Conservation (phyloP, 2,113 vertebrate genomes). For the Phaethon lepturus region DNA sequence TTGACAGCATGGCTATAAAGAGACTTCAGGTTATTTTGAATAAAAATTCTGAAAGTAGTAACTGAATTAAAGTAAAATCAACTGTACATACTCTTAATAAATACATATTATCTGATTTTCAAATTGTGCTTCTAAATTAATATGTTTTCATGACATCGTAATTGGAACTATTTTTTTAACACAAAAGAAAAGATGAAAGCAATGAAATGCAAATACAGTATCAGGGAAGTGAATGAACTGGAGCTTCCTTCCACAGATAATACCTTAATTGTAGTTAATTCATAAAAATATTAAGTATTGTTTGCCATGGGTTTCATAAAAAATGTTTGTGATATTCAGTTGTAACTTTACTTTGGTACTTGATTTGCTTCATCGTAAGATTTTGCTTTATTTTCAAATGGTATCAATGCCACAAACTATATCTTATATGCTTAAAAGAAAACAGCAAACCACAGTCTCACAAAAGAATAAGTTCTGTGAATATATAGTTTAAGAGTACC, state of each 20-base stretch:
- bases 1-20: neutral
- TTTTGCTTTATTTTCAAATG: slow-evolving; percentile 28
- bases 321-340: neutral
- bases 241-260: neutral
- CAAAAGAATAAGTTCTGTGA: neutral
- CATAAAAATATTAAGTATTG: neutral
- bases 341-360: neutral
- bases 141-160: neutral
- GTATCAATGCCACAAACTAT: neutral
- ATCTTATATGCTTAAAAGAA: neutral
- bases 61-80: neutral
- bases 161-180: neutral
- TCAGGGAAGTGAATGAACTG: neutral
- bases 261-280: neutral
- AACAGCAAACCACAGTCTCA: neutral
- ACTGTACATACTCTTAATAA: neutral
- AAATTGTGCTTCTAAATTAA: neutral
- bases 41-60: neutral
- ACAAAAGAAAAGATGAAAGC: neutral
- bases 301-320: neutral
- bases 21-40: neutral
- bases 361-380: neutral
- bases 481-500: neutral
- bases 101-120: neutral
- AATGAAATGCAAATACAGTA: neutral